phyloP scores from a whole-genome alignment of 2,113 vertebrate genomes.

The Leucoraja erinaceus region DNA sequence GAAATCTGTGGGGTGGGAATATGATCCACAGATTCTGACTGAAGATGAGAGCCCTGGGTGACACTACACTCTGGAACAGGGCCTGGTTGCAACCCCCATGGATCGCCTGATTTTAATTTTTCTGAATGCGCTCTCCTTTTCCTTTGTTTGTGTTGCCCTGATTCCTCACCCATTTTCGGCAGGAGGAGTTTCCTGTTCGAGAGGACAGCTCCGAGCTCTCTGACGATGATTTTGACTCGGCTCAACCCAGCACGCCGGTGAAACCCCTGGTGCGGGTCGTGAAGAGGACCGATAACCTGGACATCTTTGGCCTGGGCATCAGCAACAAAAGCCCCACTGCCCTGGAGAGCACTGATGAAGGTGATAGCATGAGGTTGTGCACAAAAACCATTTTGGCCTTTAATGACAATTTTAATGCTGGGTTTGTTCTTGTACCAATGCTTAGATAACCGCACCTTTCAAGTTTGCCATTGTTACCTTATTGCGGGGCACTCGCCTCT shows the following conservation, averaged over 20 bases:
- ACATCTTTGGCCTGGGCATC: conserved; percentile 83
- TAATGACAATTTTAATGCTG: neutral
- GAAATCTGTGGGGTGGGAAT: neutral
- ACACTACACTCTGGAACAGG: neutral
- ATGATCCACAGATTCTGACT: neutral
- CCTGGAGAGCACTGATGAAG: conserved; percentile 78
- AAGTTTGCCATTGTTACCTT: neutral
- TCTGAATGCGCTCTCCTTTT: neutral
- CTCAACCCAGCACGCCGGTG: conserved; percentile 49
- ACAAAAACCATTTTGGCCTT: neutral
- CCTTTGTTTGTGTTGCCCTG: neutral
- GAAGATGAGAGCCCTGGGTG: neutral
- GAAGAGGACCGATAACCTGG: conserved; percentile 65
- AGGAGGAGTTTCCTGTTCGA: conserved; percentile 72
- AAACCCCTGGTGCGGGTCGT: conserved; percentile 64
- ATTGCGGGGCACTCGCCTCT: neutral
- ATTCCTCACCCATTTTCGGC: neutral
- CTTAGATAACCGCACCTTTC: too few relatives aligned
- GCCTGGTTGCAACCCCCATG: neutral
- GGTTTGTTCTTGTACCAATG: too few relatives aligned
- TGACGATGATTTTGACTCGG: conserved; percentile 63
- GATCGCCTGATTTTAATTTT: neutral
- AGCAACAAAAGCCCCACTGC: conserved; percentile 55
- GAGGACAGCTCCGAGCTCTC: conserved; percentile 80
- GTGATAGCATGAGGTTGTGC: conserved; percentile 51